Conservation (phyloP, 2,888 invertebrate genomes). For the Drosophila subquinaria region DNA sequence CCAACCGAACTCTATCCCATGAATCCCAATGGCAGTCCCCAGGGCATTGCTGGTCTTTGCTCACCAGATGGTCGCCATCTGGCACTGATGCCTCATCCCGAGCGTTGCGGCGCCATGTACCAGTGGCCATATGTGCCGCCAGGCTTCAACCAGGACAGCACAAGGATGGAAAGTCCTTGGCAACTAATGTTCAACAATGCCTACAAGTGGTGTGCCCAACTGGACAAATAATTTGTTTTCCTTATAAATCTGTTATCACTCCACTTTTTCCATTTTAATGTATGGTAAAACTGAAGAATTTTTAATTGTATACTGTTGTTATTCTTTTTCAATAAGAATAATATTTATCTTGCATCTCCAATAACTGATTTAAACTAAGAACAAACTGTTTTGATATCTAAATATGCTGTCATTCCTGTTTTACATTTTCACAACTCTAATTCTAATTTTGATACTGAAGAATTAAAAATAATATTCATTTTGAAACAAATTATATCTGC, state of each 20-base stretch:
- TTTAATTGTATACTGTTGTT: not conserved
- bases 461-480: too few species aligned
- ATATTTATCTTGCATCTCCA: too few species aligned
- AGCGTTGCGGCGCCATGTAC: slow-evolving; percentile 95
- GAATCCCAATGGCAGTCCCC: slow-evolving; percentile 96
- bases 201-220: slow-evolving; percentile 88
- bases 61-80: slow-evolving; percentile 96
- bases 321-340: too few species aligned
- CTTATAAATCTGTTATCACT: slow-evolving; percentile 1
- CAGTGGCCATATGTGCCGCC: slow-evolving; percentile 93
- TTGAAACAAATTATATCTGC: too few species aligned
- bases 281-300: not conserved
- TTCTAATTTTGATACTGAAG: too few species aligned
- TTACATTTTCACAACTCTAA: too few species aligned
- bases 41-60: slow-evolving; percentile 95
- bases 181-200: slow-evolving; percentile 96
- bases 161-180: slow-evolving; percentile 93
- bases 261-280: not conserved
- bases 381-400: too few species aligned
- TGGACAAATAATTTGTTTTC: slow-evolving; percentile 5
- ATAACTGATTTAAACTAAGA: too few species aligned
- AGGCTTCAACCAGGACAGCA: slow-evolving; percentile 82
- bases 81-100: slow-evolving; percentile 99
- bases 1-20: slow-evolving; percentile 94
- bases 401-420: too few species aligned